Evolutionary conservation across 2,113 vertebrate species (phyloP), one percentile per base, ranked within the genome.

Genomic region (Ploceus nigricollis): DNA sequence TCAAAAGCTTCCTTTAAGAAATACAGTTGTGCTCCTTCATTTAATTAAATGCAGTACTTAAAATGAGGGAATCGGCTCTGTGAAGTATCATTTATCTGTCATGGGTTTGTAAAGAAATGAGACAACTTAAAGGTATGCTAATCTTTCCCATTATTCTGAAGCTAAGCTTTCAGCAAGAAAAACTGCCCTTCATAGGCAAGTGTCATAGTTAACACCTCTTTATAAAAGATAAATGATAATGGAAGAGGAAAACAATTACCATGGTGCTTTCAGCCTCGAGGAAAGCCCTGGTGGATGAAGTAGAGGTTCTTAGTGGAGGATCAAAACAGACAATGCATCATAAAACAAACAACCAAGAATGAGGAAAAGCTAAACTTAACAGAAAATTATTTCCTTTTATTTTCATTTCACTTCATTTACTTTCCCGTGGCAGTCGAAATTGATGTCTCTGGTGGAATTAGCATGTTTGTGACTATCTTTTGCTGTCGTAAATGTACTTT

Each of bases 161-260:
- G 90, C 57, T 45, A 35, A 93, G 82, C 37, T 73, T 93, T 90
- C 87, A 82, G 78, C 72, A 97, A 97, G 93, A 97, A 97, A 97
- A 97, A 96, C 65, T 94, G 92, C 86, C 92, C 89, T 96, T 96
- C 87, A 63, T 84, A 92, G 20, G 25, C 89, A 94, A 95, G 91
- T 97, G 82, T 94, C 93, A 87, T 19, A 93, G 60, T 96, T 98
- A 97, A 89, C 82, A 96, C 89, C 68, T 97, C 88, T 97, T 97
- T 96, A 95, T 79, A 90, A 97, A 97, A 98, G 97, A 98, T 97
- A 96, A 96, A 98, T 96, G 93, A 89, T 97, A 97, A 97, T 97
- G 94, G 95, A 93, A 95, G 81, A 75, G 76, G 50, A 89, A 96
- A 92, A 93, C 79, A 97, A 96, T 97, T 97, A 97, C 89, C 47